Conservation (phyloP, 2,888 invertebrate species). For the Idaea biselata region DNA sequence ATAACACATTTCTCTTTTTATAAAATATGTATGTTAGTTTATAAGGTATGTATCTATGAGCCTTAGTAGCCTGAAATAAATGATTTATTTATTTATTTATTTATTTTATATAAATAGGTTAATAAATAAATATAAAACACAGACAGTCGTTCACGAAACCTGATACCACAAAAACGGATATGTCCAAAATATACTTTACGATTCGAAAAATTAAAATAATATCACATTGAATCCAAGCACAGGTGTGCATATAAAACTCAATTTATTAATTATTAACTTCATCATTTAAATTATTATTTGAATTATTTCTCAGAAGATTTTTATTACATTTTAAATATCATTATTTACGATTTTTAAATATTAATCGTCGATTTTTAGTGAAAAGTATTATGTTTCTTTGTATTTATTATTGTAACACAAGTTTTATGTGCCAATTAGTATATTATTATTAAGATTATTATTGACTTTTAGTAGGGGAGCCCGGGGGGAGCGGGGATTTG, state of each 20-base stretch:
- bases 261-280: constrained; percentile 18
- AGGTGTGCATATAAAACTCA: constrained; percentile 33
- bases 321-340: constrained; percentile 20
- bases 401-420: constrained; percentile 2
- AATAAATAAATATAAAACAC: background rate
- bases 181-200: constrained; percentile 1
- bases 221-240: constrained; percentile 27
- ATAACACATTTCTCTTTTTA: too few relatives aligned
- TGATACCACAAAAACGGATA: background rate
- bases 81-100: too few relatives aligned
- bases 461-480: too few relatives aligned
- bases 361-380: background rate
- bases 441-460: background rate
- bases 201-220: constrained; percentile 5
- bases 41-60: too few relatives aligned
- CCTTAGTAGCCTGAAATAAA: too few relatives aligned
- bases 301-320: constrained; percentile 15
- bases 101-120: too few relatives aligned
- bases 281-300: constrained; percentile 19
- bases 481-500: too few relatives aligned
- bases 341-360: constrained; percentile 13
- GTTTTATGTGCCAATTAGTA: background rate
- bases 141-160: background rate
- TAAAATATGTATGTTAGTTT: too few relatives aligned
- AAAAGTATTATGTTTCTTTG: constrained; percentile 7